These are phyloP conservation scores for Zeus faber DNA, from an alignment of 2,113 vertebrate species.

Conservation along the genomic window DNA sequence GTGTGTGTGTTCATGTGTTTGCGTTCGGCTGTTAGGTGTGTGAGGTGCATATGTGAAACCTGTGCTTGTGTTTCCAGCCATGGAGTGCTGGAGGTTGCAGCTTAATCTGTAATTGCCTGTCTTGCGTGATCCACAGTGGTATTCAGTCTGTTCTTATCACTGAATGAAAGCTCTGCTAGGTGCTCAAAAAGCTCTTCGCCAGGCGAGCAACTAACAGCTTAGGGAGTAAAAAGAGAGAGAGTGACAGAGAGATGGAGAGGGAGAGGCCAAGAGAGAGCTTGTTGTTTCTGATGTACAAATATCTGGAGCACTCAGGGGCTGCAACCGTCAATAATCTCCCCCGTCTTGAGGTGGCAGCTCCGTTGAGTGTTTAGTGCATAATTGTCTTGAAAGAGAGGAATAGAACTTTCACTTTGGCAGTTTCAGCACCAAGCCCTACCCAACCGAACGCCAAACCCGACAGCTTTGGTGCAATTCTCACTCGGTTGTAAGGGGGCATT, in stretches of 20 bases:
- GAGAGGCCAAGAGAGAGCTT: background rate
- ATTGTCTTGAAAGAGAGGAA: too few species aligned
- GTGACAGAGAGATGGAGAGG: constrained; percentile 2
- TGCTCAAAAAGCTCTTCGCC: constrained; percentile 7
- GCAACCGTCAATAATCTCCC: background rate
- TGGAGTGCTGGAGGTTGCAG: background rate
- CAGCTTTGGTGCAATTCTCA: too few species aligned
- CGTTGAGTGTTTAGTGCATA: too few species aligned
- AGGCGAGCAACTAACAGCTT: constrained; percentile 1
- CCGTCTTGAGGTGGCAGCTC: too few species aligned
- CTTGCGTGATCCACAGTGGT: constrained; percentile 6
- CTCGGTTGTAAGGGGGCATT: too few species aligned
- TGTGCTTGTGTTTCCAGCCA: background rate
- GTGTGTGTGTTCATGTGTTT: constrained; percentile 2
- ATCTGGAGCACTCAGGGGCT: background rate
- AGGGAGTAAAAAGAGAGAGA: background rate
- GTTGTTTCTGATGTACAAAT: too few species aligned
- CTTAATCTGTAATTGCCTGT: constrained; percentile 8
- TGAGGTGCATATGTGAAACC: too few species aligned
- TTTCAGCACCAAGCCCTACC: too few species aligned
- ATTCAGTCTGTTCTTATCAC: constrained; percentile 5
- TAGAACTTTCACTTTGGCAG: too few species aligned
- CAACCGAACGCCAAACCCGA: too few species aligned
- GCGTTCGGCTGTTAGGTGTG: too few species aligned
- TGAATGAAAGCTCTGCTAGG: constrained; percentile 4